Base-by-base conservation (phyloP, 2,888 invertebrate genomes). In the Acanthosepion esculentum region DNA sequence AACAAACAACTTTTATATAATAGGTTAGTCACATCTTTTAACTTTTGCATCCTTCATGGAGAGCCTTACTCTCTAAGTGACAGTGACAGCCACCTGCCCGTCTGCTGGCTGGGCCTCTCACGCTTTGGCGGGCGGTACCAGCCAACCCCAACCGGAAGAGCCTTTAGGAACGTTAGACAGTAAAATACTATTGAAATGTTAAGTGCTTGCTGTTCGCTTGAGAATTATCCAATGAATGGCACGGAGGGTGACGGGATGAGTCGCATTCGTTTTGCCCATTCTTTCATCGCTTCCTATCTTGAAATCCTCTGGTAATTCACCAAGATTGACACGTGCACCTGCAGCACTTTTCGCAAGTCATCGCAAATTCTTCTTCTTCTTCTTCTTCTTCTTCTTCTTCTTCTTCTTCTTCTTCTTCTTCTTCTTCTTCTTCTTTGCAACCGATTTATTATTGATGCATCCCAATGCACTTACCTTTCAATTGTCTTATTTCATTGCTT, bases 31-130 rank as follows among this genome's bases (percentile, higher is more conserved):
- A 78, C n/a, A 78, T 78, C 78, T 78, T 33, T 78, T 78, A 78
- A 78, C 15, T 4, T 78, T 12, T 78, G 78, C n/a, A 78, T 78
- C 78, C 33, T 78, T 78, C 78, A n/a, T 78, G 0, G 78, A 78
- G n/a, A 15, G n/a, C 78, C n/a, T 59, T 59, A 23, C 59, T 59
- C 59, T 59, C 59, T 33, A 78, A 78, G n/a, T 78, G 78, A 78
- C 78, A 78, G n/a, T 78, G 78, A 78, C 78, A 78, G 78, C 78
- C n/a, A 33, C n/a, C 78, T n/a, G n/a, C n/a, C n/a, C 78, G 78
- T 5, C 78, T n/a, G n/a, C 12, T 33, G n/a, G 78, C 12, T 10
- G 78, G n/a, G 78, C n/a, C n/a, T 78, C 78, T 23, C n/a, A n/a
- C n/a, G n/a, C n/a, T 78, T 33, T 78, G n/a, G n/a, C 78, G 78